Evolutionary conservation across 2,888 invertebrate species (phyloP).

Genomic region (Himalopsyche kuldschensis): DNA sequence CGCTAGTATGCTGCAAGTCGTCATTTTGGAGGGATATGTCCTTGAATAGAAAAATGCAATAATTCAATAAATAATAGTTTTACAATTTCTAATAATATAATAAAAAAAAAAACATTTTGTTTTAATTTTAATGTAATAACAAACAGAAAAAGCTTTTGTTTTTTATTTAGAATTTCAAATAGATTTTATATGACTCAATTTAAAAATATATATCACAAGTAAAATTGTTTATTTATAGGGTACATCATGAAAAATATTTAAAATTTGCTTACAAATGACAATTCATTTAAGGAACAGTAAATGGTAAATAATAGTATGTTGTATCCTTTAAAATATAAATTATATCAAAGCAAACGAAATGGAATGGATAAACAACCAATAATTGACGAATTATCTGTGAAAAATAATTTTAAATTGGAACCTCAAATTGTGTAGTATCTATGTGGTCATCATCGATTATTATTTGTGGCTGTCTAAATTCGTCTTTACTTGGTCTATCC

Average conservation of each 20-base stretch:
- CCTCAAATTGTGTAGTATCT: constrained; percentile 55
- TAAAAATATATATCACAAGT: not conserved
- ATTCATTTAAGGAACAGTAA: too few species aligned
- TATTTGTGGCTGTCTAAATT: constrained; percentile 60
- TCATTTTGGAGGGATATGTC: constrained; percentile 57
- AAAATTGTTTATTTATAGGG: not conserved
- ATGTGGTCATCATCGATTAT: constrained; percentile 52
- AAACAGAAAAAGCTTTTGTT: not conserved
- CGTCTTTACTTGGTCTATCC: constrained; percentile 67
- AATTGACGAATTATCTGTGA: not conserved
- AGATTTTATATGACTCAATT: not conserved
- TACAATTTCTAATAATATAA: too few species aligned
- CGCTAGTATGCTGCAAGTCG: constrained; percentile 68
- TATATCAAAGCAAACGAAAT: not conserved
- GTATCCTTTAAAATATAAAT: too few species aligned
- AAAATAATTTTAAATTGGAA: not conserved
- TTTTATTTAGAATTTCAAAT: not conserved
- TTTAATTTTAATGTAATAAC: not conserved
- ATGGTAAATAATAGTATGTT: too few species aligned
- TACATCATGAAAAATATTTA: too few species aligned
- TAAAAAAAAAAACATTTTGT: not conserved
- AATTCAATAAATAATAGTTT: too few species aligned
- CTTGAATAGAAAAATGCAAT: constrained; percentile 8
- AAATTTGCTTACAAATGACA: too few species aligned
- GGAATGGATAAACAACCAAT: not conserved